Evolutionary conservation across 2,797 vertebrate genomes (phyloP).

Genomic region (Pseudomugil gertrudae): DNA sequence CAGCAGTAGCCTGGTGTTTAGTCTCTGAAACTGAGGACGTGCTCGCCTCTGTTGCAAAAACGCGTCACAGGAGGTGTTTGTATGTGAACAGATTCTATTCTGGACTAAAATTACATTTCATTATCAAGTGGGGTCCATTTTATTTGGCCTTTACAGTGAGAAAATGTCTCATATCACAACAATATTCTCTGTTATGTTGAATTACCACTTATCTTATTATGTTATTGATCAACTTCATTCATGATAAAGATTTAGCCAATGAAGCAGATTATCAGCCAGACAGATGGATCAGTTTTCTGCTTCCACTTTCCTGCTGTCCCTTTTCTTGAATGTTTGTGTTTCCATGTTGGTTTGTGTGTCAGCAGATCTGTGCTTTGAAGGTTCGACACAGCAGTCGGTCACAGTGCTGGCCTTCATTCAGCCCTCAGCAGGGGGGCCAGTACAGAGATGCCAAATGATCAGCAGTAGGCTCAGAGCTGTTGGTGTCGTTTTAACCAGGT

Average conservation of each 20-base stretch:
- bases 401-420: slow-evolving; percentile 47
- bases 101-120: neutral
- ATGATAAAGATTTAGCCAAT: neutral
- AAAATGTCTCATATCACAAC: neutral
- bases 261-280: too few species aligned
- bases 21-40: slow-evolving; percentile 19
- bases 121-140: neutral
- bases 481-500: slow-evolving; percentile 9
- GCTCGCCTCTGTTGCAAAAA: slow-evolving; percentile 18
- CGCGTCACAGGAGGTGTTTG: neutral
- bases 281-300: too few species aligned
- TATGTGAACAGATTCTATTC: neutral
- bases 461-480: slow-evolving; percentile 23
- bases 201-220: neutral
- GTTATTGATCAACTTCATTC: neutral
- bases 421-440: slow-evolving; percentile 41
- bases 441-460: slow-evolving; percentile 53
- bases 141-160: neutral
- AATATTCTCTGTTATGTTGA: neutral
- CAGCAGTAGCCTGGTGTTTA: slow-evolving; percentile 39
- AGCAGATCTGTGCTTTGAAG: slow-evolving; percentile 29
- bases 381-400: slow-evolving; percentile 48
- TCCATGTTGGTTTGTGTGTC: neutral
- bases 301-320: neutral
- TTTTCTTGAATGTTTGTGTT: slow-evolving; percentile 10